These are phyloP conservation scores for Carollia perspicillata DNA, from an alignment of 2,113 vertebrate species.

Conservation along the genomic window DNA sequence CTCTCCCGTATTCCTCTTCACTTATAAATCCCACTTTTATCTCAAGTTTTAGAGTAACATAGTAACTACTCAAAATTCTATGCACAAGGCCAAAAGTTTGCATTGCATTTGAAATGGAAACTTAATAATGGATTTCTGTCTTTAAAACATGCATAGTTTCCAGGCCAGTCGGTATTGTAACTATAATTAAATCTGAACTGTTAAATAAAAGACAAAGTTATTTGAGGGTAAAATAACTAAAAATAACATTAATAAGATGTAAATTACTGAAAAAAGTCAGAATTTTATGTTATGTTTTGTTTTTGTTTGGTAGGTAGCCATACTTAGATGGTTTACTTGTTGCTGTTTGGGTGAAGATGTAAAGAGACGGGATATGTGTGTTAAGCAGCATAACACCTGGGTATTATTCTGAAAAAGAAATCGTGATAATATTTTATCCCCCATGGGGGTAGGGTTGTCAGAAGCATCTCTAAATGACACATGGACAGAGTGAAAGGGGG, in stretches of 20 bases:
- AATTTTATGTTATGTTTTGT: neutral
- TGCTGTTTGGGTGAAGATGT: constrained; percentile 4
- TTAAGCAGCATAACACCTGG: constrained; percentile 34
- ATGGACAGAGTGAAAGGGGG: no score
- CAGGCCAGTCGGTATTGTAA: neutral
- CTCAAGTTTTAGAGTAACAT: constrained; percentile 74
- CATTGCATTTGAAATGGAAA: constrained; percentile 25
- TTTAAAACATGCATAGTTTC: neutral
- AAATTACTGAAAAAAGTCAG: neutral
- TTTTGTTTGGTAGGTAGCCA: neutral
- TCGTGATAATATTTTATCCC: constrained; percentile 19
- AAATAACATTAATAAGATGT: neutral
- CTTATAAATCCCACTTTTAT: constrained; percentile 68
- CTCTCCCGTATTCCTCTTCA: constrained; percentile 73
- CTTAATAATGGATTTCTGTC: neutral
- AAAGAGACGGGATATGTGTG: constrained; percentile 9
- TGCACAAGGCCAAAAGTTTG: neutral
- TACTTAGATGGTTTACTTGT: neutral
- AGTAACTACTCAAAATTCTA: constrained; percentile 43
- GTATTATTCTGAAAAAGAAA: constrained; percentile 30
- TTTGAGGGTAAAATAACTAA: neutral
- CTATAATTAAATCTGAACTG: neutral
- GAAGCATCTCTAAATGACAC: no score
- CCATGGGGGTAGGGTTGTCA: no score
- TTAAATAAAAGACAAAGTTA: neutral